A percentile compares a stretch with the other conserved stretches of the same genome.
Evolutionary conservation across 2,888 invertebrate genomes (phyloP).

Genomic region (Eutolmus rufibarbis): DNA sequence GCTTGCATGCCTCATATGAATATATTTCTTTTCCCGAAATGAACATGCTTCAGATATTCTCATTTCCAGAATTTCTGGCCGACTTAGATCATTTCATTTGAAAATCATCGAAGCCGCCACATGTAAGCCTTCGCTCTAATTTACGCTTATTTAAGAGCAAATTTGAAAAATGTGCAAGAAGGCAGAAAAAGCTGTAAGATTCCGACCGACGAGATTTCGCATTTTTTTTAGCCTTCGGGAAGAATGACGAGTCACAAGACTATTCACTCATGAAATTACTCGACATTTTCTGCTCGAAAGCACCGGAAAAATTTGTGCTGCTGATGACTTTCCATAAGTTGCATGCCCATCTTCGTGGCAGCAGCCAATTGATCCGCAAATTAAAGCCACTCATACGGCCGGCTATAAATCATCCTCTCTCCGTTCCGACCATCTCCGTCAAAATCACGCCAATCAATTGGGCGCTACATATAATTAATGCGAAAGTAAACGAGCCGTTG

Average conservation of each 20-base stretch:
- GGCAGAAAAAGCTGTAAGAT: background rate
- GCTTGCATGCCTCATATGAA: background rate
- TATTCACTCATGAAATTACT: background rate
- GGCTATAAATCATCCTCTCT: slow-evolving; percentile 12
- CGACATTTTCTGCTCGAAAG: background rate
- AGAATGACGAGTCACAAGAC: background rate
- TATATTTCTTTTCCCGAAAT: background rate
- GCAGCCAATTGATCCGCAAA: background rate
- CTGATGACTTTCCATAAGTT: background rate
- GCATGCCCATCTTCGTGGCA: background rate
- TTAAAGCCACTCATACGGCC: background rate
- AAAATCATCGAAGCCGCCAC: background rate
- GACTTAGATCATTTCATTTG: background rate
- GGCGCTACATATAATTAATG: slow-evolving; percentile 27
- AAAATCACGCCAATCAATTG: slow-evolving; percentile 26
- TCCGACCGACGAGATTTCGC: background rate
- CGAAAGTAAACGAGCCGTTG: slow-evolving; percentile 16
- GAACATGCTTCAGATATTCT: background rate
- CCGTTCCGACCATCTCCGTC: background rate
- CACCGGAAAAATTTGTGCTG: background rate
- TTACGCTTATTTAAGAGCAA: background rate
- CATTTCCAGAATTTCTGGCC: background rate
- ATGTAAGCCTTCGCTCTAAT: background rate
- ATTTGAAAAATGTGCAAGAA: background rate
- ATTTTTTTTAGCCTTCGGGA: background rate